Evolutionary conservation across 2,888 invertebrate genomes (phyloP), one percentile per base, ranked within the genome.

Genomic region (Phlogophora meticulosa): DNA sequence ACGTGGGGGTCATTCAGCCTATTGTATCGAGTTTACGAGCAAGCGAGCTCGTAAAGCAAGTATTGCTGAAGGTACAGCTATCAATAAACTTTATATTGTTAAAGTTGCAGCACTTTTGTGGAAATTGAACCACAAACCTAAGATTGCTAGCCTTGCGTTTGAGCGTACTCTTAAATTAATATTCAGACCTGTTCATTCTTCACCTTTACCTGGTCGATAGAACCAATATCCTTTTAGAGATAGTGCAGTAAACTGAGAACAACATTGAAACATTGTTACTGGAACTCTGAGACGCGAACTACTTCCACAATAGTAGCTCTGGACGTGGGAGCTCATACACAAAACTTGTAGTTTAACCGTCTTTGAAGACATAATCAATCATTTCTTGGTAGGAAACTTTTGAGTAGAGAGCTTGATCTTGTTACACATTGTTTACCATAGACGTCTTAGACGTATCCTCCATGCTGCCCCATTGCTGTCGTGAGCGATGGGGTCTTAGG

Each of bases 21-120:
- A 63, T 67, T 74, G 74, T 63, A 68, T 56, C 17, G 61, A 65
- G 49, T 76, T 81, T 80, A 80, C 75, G 80, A 80, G 57, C 45
- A 15, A 22, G 57, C 22, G 17, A 36, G 61, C 56, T 72, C 72
- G 61, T 80, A 80, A 80, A 76, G 38, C 24, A 59, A 65, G 69
- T 76, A 70, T 68, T 52, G 56, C 49, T 52, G 36, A 48, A 60
- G 66, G 55, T 65, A 46, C 10, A 52, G 52, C 76, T 74, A 71
- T 73, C 78, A 73, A 73, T 68, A 77, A 64, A 76, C 60, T 63
- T 69, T 73, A 61, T 69, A 77, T 45, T 48, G 67, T 67, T 72
- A 51, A 72, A 66, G 38, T 61, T 72, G 32, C 51, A 51, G 53
- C 49, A 48, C 20, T 63, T 72, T 58, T 32, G 10, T 45, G 4